A percentile compares a stretch with the other conserved stretches of the same genome.
Conservation (phyloP, 2,888 invertebrate genomes). For the Gryllus longicercus region DNA sequence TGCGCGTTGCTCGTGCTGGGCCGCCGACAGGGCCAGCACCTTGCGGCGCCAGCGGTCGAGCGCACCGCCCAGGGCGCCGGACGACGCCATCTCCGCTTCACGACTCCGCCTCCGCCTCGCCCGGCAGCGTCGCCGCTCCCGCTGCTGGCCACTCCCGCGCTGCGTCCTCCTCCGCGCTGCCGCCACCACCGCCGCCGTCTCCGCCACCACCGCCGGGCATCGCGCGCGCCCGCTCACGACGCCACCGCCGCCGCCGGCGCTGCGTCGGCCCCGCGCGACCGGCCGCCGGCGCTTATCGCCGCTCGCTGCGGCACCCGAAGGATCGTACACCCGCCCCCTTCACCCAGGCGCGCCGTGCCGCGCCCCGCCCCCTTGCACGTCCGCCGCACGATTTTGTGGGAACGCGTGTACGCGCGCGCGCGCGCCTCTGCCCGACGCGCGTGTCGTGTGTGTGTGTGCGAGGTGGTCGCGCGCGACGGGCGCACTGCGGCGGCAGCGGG, state of each 20-base stretch:
- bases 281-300: background rate
- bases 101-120: background rate
- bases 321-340: too few species aligned
- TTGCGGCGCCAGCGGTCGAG: conserved; percentile 29
- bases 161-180: too few species aligned
- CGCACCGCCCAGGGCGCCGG: conserved; percentile 24
- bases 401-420: too few species aligned
- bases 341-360: too few species aligned
- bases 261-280: background rate
- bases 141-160: background rate
- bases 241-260: background rate
- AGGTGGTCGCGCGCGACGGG: background rate
- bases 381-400: too few species aligned
- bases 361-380: too few species aligned
- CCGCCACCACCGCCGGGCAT: background rate
- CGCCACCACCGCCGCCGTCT: background rate
- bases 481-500: background rate
- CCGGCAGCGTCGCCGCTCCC: background rate
- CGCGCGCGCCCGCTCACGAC: background rate
- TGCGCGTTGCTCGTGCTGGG: conserved; percentile 21
- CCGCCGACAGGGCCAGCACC: conserved; percentile 24
- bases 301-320: background rate
- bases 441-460: background rate
- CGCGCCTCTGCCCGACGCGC: too few species aligned
- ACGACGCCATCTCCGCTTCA: background rate